Evolutionary conservation across 2,797 vertebrate genomes (phyloP), one percentile per base, ranked within the genome.

Genomic region (Cossypha caffra): DNA sequence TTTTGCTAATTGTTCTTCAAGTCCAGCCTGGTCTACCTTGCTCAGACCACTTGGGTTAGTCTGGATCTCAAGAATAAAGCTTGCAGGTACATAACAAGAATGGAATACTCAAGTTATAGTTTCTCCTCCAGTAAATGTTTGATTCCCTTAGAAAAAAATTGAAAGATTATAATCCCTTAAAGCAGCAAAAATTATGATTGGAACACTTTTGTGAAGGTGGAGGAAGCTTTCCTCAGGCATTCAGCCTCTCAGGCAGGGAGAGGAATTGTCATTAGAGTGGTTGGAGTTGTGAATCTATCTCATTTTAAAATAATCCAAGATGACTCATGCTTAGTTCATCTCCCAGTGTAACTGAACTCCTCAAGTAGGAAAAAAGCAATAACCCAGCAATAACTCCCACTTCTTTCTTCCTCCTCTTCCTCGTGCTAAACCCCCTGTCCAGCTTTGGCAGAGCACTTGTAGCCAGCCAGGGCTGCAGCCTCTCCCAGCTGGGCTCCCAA

Each of bases 251-350:
- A 38, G 80, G 55, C 77, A 84, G 66, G 66, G 79, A 57, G 54
- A 92, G 62, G 66, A 93, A 75, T 82, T 69, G 74, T 76, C 23
- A 1, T 48, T 58, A 66, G 48, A 66, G 55, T 68, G 77, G 77
- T 86, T 88, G 78, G 91, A 91, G 84, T 62, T 92, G 55, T 62
- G 86, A 76, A 62, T 93, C 67, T 81, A 20, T 85, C 94, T 95
- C 37, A 59, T 95, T 93, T 90, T 62, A 85, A 96, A 95, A 92
- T 71, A 93, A 72, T 82, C 68, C 81, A 73, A 16, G 48, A 85
- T 85, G 84, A 95, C 31, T 92, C 71, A 89, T 51, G 16, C 11
- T 55, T 85, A 82, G 48, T 92, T 69, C 78, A 80, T 35, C 63
- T 89, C 67, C 48, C 77, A 71, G 59, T 28, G 45, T 85, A 93